Evolutionary conservation across 2,888 invertebrate genomes (phyloP), one percentile per base, ranked within the genome.

Genomic region (Aleiodes alternator): DNA sequence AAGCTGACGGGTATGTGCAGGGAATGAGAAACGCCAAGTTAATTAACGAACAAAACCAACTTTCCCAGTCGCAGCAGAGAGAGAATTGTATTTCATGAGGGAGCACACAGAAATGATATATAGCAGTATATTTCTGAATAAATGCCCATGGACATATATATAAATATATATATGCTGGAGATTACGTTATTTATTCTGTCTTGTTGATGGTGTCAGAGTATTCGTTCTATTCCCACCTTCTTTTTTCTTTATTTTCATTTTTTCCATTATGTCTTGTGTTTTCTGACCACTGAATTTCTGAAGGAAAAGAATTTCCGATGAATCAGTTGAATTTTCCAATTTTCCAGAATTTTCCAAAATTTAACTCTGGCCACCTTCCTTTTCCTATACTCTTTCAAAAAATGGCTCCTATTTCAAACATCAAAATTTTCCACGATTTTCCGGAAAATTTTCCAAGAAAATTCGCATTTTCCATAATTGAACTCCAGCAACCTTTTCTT

Each of bases 11-110:
- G 48, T 38, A 23, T 16, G 16, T 43, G 38, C 50, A 55, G 48
- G 61, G 70, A 68, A 69, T 72, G 71, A 59, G 50, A 53, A 61
- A 48, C 14, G 53, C 53, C 64, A 68, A 69, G 72, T 77, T 79
- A 78, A 79, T 80, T 80, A 79, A 78, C 73, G 72, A 76, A 76
- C 69, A 29, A 73, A 74, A 72, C 38, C 53, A 72, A 74, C 70
- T 76, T 74, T 77, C 69, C 11, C 53, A 53, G 6, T 48, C 53
- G 56, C n/a, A 14, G 55, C 23, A n/a, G 34, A 34, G 68, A 34
- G 56, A 68, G 69, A 14, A 69, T 55, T 50, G 34, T 34, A 34
- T 34, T 23, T 57, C 34, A 8, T 38, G 31, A 6, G 57, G 53
- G 48, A 11, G 9, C 29, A 48, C 59, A 34, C 48, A 48, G 43